These are phyloP conservation scores for Candidula unifasciata DNA, from an alignment of 2,888 invertebrate species.

Conservation along the genomic window DNA sequence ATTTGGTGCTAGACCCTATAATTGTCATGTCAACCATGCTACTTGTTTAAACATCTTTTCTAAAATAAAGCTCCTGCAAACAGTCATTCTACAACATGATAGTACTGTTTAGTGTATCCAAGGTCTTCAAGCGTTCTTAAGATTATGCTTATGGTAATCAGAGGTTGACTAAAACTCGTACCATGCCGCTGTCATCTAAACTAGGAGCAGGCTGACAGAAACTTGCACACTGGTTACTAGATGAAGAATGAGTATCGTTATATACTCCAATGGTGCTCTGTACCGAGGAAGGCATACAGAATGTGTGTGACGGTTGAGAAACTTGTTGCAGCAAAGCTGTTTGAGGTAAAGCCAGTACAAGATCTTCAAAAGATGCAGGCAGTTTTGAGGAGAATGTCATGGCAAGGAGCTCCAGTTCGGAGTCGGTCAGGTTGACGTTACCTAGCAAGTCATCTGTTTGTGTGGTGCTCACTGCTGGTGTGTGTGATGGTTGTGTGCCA, in stretches of 20 bases:
- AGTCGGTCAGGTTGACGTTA: constrained; percentile 39
- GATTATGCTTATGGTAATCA: constrained; percentile 1
- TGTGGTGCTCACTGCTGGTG: constrained; percentile 29
- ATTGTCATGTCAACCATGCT: too few relatives aligned
- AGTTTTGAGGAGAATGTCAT: constrained; percentile 48
- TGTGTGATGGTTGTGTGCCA: not conserved
- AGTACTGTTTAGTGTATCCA: too few relatives aligned
- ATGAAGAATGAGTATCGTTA: constrained; percentile 20
- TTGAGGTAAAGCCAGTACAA: constrained; percentile 47
- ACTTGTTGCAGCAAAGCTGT: constrained; percentile 37
- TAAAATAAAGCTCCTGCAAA: too few relatives aligned
- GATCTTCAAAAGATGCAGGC: constrained; percentile 49
- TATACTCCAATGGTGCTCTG: constrained; percentile 31
- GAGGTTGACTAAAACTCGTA: constrained; percentile 49
- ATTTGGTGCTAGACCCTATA: too few relatives aligned
- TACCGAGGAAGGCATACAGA: constrained; percentile 50
- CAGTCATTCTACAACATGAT: too few relatives aligned
- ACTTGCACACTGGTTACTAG: constrained; percentile 47
- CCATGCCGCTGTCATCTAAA: constrained; percentile 47
- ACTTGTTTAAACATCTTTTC: too few relatives aligned
- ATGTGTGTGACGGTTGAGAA: constrained; percentile 49
- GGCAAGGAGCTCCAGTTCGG: constrained; percentile 49
- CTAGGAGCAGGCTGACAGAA: constrained; percentile 48
- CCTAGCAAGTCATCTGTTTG: constrained; percentile 44
- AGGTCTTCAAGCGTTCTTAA: not conserved